Percentiles rank a stretch among this genome's conserved stretches.
Evolutionary conservation across 1,140 invertebrate species (phyloP).

Genomic region (Stegodyphus mimosarum): DNA sequence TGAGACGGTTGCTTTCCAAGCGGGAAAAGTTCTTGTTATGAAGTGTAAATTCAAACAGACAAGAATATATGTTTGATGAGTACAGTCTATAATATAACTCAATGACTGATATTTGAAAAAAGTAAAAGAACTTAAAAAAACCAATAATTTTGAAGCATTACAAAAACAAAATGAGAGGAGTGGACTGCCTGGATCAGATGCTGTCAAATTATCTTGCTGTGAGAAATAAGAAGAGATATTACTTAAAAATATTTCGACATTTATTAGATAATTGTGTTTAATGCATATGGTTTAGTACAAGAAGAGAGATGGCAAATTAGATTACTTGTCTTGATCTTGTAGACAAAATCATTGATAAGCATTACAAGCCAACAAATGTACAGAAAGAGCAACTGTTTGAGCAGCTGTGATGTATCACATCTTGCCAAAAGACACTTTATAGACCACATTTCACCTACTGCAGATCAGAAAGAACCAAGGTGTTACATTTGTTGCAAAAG

Average conservation of each 20-base stretch:
- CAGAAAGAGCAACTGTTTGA: neutral
- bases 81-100: neutral
- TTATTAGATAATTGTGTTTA: neutral
- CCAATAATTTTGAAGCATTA: neutral
- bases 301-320: neutral
- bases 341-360: neutral
- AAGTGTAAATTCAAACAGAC: neutral
- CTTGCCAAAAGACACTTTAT: neutral
- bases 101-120: neutral
- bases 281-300: neutral
- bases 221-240: conserved; percentile 1
- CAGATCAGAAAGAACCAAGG: conserved; percentile 7
- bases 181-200: too few species aligned
- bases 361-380: neutral
- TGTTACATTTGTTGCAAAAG: neutral
- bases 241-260: conserved; percentile 6
- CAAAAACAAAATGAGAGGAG: neutral
- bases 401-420: neutral
- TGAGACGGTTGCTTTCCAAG: too few species aligned
- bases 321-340: neutral
- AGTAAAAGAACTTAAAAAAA: neutral
- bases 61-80: neutral
- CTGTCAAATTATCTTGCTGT: neutral
- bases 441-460: neutral
- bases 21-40: too few species aligned